phyloP scores from a whole-genome alignment of 2,888 invertebrate species.

The Eulithis testata region DNA sequence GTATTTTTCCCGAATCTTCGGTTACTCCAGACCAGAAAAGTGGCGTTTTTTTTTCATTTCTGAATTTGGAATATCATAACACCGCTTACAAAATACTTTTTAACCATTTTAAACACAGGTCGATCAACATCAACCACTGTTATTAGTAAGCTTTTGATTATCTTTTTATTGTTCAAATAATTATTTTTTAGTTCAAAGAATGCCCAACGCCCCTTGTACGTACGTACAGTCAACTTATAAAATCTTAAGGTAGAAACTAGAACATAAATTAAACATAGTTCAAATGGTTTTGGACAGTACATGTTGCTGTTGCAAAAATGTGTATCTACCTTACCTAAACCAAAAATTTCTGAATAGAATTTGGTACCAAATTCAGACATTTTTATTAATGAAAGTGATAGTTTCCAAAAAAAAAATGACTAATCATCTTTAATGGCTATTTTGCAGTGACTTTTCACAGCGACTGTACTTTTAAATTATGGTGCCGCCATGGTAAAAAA shows the following conservation, averaged over 20 bases:
- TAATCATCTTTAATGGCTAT: too few relatives aligned
- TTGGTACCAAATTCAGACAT: too few relatives aligned
- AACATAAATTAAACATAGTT: too few relatives aligned
- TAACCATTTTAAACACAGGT: slow-evolving; percentile 25
- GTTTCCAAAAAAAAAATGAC: too few relatives aligned
- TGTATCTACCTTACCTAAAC: too few relatives aligned
- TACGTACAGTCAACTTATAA: slow-evolving; percentile 7
- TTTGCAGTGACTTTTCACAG: slow-evolving; percentile 12
- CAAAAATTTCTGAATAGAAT: too few relatives aligned
- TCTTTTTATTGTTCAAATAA: slow-evolving; percentile 64
- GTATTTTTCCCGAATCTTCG: not conserved
- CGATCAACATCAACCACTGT: slow-evolving; percentile 41
- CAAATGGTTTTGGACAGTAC: too few relatives aligned
- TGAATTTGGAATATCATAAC: not conserved
- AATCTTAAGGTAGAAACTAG: too few relatives aligned
- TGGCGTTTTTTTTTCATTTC: not conserved
- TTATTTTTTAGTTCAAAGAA: slow-evolving; percentile 56
- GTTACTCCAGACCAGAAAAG: not conserved
- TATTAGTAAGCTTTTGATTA: slow-evolving; percentile 58
- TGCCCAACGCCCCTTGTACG: slow-evolving; percentile 49
- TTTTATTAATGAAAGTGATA: too few relatives aligned
- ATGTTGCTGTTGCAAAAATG: too few relatives aligned
- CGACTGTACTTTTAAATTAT: slow-evolving; percentile 50
- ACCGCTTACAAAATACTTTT: slow-evolving; percentile 4
- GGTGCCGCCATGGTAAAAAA: slow-evolving; percentile 56